A percentile compares a stretch with the other conserved stretches of the same genome.
These are phyloP conservation scores for Centropus bengalensis DNA, from an alignment of 2,113 vertebrate species.

Conservation along the genomic window DNA sequence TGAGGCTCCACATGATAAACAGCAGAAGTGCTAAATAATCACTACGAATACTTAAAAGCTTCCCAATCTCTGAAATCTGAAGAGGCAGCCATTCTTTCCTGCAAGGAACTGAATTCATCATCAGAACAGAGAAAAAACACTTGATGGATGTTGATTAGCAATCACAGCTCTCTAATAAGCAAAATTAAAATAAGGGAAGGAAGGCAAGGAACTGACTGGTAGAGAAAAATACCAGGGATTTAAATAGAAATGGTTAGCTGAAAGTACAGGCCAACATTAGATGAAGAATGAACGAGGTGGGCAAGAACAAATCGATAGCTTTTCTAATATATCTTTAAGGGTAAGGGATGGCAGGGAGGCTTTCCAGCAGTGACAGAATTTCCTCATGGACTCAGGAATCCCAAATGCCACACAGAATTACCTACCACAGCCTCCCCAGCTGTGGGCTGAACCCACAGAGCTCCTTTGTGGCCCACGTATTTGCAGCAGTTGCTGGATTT, in stretches of 20 bases:
- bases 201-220: not conserved
- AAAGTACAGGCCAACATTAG: not conserved
- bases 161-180: not conserved
- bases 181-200: not conserved
- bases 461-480: not conserved
- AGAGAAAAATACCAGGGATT: not conserved
- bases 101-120: not conserved
- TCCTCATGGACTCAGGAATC: not conserved
- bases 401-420: not conserved
- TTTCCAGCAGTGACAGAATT: not conserved
- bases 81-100: not conserved
- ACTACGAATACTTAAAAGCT: not conserved
- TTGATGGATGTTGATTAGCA: not conserved
- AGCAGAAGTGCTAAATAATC: slow-evolving; percentile 18
- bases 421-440: not conserved
- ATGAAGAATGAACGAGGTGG: not conserved
- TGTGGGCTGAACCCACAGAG: not conserved
- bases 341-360: not conserved
- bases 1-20: not conserved
- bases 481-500: not conserved
- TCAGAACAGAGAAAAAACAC: not conserved
- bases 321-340: not conserved
- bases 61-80: slow-evolving; percentile 1
- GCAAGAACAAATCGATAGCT: not conserved
- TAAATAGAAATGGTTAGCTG: not conserved